These are phyloP conservation scores for Casuarius casuarius DNA, from an alignment of 2,113 vertebrate genomes.

Conservation along the genomic window DNA sequence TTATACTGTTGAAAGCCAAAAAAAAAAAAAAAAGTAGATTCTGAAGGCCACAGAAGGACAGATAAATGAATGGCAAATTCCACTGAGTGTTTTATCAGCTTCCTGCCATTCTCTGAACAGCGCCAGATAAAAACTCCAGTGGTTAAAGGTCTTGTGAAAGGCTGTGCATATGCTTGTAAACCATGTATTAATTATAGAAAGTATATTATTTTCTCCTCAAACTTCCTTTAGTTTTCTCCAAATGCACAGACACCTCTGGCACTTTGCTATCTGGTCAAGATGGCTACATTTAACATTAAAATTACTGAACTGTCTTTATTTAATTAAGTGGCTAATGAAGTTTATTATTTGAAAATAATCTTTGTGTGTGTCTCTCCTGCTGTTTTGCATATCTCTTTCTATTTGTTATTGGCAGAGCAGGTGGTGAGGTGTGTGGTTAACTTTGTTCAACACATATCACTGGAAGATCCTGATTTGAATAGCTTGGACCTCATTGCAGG, in stretches of 20 bases:
- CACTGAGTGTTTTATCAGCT: conserved; percentile 78
- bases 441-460: neutral
- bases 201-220: conserved; percentile 15
- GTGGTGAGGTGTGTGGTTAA: neutral
- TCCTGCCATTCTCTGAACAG: conserved; percentile 59
- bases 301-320: neutral
- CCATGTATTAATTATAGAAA: conserved; percentile 70
- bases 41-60: conserved; percentile 78
- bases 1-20: conserved; percentile 70
- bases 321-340: neutral
- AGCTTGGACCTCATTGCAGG: neutral
- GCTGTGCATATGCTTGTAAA: conserved; percentile 61
- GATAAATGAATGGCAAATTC: conserved; percentile 77
- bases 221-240: conserved; percentile 23
- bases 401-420: neutral
- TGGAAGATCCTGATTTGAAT: neutral
- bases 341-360: conserved; percentile 16
- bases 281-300: neutral
- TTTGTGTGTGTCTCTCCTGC: neutral
- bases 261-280: neutral
- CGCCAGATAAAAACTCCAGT: conserved; percentile 62
- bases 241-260: neutral
- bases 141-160: conserved; percentile 71
- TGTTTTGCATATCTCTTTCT: neutral
- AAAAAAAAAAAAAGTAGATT: conserved; percentile 63